Base-by-base conservation (phyloP, 2,797 vertebrate species). In the Remorina albescens region DNA sequence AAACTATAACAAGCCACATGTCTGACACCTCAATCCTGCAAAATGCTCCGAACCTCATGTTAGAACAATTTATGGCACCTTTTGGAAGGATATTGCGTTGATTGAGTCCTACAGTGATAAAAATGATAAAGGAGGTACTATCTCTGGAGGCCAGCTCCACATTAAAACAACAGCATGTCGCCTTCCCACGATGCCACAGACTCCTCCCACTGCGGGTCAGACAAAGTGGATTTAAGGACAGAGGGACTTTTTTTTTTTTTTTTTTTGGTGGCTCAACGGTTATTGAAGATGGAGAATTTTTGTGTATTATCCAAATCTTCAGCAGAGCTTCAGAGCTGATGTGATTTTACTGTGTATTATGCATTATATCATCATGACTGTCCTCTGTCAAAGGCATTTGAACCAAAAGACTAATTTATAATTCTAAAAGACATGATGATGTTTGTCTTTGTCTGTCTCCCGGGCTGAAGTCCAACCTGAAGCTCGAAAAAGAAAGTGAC, bases 141-240 rank as follows among this genome's bases (percentile, higher is more conserved):
- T 55, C 58, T 44, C 16, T 11, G 21, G 16, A 13, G 18, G 32
- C 19, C 50, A 53, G 58, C 28, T 47, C 58, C 46, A 0, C 5
- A 4, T 19, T 11, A 21, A 64, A 72, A 49, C 30, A 55, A 66
- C 76, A 80, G 74, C 71, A 67, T 83, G 82, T 59, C 36, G 32
- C 60, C 28, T 85, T 89, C 85, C 69, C 85, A 86, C 54, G 21
- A 21, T 56, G 67, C 54, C 21, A 10, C 76, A 73, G 64, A 63
- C 63, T 76, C 26, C 18, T 74, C 25, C 23, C 26, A 8, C 47
- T 12, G 58, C 6, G n/a, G 66, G 30, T 67, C 30, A 59, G 9
- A 5, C 34, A 47, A 6, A 26, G 21, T 8, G 23, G 26, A n/a
- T 18, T 26, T 18, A 12, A 10, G 5, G 6, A 13, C 44, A 41